Percentiles rank a stretch among this genome's conserved stretches.
Conservation (phyloP, 2,888 invertebrate species). For the Lithophane semibrunnea region DNA sequence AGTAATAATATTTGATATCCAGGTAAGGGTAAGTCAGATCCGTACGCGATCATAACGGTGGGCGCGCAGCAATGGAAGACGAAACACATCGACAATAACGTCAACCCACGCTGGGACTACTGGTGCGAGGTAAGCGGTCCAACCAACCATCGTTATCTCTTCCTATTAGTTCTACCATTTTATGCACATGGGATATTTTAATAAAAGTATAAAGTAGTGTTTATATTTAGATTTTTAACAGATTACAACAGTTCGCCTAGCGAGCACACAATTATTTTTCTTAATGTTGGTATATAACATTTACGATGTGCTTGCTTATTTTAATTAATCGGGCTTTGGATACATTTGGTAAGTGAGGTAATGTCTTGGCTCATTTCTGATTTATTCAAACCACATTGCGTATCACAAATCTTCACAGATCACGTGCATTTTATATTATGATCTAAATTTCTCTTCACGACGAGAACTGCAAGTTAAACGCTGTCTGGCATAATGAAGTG, state of each 20-base stretch:
- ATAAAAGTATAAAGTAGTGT: slow-evolving; percentile 43
- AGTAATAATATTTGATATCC: slow-evolving; percentile 75
- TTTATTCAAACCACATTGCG: slow-evolving; percentile 42
- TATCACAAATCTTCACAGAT: slow-evolving; percentile 24
- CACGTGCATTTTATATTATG: slow-evolving; percentile 36
- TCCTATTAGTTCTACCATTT: slow-evolving; percentile 29
- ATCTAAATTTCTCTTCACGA: slow-evolving; percentile 50
- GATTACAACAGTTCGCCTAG: slow-evolving; percentile 61
- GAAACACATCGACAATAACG: slow-evolving; percentile 97
- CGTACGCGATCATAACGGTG: slow-evolving; percentile 97
- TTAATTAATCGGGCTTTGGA: slow-evolving; percentile 60
- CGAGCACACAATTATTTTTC: slow-evolving; percentile 57
- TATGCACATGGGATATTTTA: slow-evolving; percentile 60
- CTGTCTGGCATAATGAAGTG: slow-evolving; percentile 47
- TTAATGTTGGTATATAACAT: slow-evolving; percentile 57
- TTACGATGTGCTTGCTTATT: slow-evolving; percentile 68
- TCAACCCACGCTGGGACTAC: slow-evolving; percentile 99
- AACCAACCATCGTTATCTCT: background rate
- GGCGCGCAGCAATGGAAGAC: slow-evolving; percentile 98
- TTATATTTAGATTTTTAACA: slow-evolving; percentile 54
- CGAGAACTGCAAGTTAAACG: slow-evolving; percentile 56
- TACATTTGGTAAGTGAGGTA: slow-evolving; percentile 65
- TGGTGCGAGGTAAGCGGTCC: slow-evolving; percentile 97
- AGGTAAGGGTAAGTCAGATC: slow-evolving; percentile 99
- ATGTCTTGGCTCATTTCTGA: slow-evolving; percentile 74